Conservation (phyloP, 2,888 invertebrate species). For the Aphidius colemani region DNA sequence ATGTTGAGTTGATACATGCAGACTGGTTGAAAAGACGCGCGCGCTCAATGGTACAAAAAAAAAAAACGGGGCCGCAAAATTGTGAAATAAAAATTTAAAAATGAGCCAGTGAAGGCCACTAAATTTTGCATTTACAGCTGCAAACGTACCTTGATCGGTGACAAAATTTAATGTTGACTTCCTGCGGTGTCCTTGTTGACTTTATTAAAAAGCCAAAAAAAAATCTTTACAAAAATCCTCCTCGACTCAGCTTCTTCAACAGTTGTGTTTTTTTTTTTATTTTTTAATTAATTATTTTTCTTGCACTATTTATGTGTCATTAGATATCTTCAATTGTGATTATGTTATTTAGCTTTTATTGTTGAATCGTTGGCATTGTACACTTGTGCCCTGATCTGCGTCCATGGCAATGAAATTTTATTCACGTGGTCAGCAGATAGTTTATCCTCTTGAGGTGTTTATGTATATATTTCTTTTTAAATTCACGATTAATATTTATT, state of each 20-base stretch:
- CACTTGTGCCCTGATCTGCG: constrained; percentile 31
- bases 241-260: constrained; percentile 6
- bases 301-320: constrained; percentile 12
- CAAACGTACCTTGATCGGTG: constrained; percentile 50
- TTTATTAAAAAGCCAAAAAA: constrained; percentile 23
- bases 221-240: constrained; percentile 15
- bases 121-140: constrained; percentile 12
- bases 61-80: constrained; percentile 18
- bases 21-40: too few species aligned
- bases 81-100: constrained; percentile 14
- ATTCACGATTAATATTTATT: too few species aligned
- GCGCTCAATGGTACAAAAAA: not conserved
- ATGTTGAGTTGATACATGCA: too few species aligned
- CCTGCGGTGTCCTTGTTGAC: constrained; percentile 45
- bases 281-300: constrained; percentile 10
- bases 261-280: constrained; percentile 1
- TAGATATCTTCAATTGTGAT: constrained; percentile 7
- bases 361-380: constrained; percentile 11
- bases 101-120: constrained; percentile 16
- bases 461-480: constrained; percentile 3
- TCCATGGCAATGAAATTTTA: constrained; percentile 35
- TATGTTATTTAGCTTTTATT: constrained; percentile 7
- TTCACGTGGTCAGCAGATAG: constrained; percentile 18
- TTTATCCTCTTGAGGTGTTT: constrained; percentile 10
- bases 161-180: constrained; percentile 46